Percentiles rank a stretch among this genome's conserved stretches.
These are phyloP conservation scores for Phymastichus coffea DNA, from an alignment of 1,140 invertebrate genomes.

Conservation along the genomic window DNA sequence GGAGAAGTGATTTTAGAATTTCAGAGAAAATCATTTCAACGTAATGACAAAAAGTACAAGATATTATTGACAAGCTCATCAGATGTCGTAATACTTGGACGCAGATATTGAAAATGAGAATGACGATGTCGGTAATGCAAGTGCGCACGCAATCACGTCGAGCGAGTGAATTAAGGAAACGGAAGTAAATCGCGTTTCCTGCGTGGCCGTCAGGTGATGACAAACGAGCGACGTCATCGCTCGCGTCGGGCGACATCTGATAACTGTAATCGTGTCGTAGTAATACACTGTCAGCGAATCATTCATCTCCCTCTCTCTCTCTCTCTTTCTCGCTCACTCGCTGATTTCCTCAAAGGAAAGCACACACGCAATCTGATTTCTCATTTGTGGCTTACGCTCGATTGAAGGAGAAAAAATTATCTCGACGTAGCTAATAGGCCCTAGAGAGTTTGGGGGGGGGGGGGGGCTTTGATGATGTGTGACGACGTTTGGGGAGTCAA, in stretches of 20 bases:
- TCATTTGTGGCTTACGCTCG: background rate
- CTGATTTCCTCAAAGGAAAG: conserved; percentile 1
- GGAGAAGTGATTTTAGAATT: too few species aligned
- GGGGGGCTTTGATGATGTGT: background rate
- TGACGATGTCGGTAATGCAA: too few species aligned
- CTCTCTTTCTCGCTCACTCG: too few species aligned
- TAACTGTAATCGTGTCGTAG: conserved; percentile 53
- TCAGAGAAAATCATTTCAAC: too few species aligned
- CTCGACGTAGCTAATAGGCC: background rate
- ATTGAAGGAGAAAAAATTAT: conserved; percentile 2
- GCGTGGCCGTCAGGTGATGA: conserved; percentile 53
- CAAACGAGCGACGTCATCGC: conserved; percentile 52
- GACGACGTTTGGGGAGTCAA: too few species aligned
- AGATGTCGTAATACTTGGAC: too few species aligned
- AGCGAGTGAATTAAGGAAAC: too few species aligned
- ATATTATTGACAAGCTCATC: too few species aligned
- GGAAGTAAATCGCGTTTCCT: conserved; percentile 55
- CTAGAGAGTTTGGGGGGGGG: background rate
- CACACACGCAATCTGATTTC: background rate
- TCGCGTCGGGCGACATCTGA: conserved; percentile 52
- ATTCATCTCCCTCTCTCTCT: background rate
- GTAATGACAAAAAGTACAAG: background rate
- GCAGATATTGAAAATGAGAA: conserved; percentile 1
- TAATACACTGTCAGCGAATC: conserved; percentile 26
- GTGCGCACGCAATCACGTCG: too few species aligned